Conservation (phyloP, 2,797 vertebrate species). For the Oreonectes daqikongensis region DNA sequence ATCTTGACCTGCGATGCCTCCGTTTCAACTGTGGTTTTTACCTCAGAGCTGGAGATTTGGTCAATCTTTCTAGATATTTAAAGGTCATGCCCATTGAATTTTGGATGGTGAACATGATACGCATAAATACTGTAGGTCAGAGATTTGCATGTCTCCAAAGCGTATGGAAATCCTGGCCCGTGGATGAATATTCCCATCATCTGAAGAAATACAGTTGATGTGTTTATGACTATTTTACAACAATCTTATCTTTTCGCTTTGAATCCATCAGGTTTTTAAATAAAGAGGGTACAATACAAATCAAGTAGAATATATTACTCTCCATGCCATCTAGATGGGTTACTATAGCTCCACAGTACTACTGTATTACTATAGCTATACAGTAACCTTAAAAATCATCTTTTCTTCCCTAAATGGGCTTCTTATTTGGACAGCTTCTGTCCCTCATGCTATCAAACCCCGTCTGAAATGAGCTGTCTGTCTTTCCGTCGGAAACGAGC, state of each 20-base stretch:
- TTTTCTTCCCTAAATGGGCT: conserved; percentile 17
- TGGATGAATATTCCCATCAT: not conserved
- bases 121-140: conserved; percentile 28
- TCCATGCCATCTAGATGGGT: too few relatives aligned
- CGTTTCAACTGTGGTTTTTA: conserved; percentile 25
- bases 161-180: not conserved
- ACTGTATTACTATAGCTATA: too few relatives aligned
- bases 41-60: conserved; percentile 34
- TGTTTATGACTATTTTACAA: not conserved
- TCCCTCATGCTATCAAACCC: conserved; percentile 33
- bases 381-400: conserved; percentile 36
- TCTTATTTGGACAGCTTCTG: conserved; percentile 41
- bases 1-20: conserved; percentile 24
- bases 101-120: conserved; percentile 16
- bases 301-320: too few relatives aligned
- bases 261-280: not conserved
- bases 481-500: conserved; percentile 37
- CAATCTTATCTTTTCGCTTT: too few relatives aligned
- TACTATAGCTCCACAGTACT: too few relatives aligned
- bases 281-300: not conserved
- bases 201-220: not conserved
- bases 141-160: conserved; percentile 18
- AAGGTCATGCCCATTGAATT: conserved; percentile 41
- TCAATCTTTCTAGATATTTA: conserved; percentile 27
- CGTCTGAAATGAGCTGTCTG: conserved; percentile 45